A percentile compares a stretch with the other conserved stretches of the same genome.
Conservation (phyloP, 1,140 invertebrate genomes). For the Ceratosolen solmsi region DNA sequence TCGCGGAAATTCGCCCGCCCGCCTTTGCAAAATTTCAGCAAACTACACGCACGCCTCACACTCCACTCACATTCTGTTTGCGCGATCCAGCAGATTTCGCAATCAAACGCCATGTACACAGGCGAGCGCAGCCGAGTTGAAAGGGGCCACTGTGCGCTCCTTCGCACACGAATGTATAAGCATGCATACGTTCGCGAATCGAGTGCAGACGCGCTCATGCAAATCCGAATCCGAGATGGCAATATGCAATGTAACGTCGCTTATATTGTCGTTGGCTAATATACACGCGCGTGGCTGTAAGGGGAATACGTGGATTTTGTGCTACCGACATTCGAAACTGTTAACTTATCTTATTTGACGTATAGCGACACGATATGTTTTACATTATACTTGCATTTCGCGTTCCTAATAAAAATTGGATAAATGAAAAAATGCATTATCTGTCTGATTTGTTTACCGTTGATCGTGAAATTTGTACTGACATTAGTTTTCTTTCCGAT, state of each 20-base stretch:
- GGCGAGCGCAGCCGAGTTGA: too few relatives aligned
- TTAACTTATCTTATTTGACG: constrained; percentile 2
- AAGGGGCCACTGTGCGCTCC: too few relatives aligned
- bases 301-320: not conserved
- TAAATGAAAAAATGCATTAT: not conserved
- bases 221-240: constrained; percentile 38
- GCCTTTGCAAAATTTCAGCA: constrained; percentile 41
- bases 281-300: not conserved
- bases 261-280: constrained; percentile 10
- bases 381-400: not conserved
- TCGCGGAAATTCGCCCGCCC: constrained; percentile 31
- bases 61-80: constrained; percentile 10
- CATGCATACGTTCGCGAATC: constrained; percentile 15
- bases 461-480: too few relatives aligned
- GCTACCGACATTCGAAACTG: not conserved
- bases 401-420: not conserved
- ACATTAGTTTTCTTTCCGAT: too few relatives aligned
- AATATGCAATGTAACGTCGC: constrained; percentile 29
- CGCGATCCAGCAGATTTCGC: constrained; percentile 44
- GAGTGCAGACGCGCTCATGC: constrained; percentile 15
- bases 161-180: too few relatives aligned
- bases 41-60: not conserved
- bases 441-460: not conserved
- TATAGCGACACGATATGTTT: not conserved
- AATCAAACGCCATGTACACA: constrained; percentile 28